phyloP scores from a whole-genome alignment of 2,797 vertebrate species.

The Poliocrania exsul region DNA sequence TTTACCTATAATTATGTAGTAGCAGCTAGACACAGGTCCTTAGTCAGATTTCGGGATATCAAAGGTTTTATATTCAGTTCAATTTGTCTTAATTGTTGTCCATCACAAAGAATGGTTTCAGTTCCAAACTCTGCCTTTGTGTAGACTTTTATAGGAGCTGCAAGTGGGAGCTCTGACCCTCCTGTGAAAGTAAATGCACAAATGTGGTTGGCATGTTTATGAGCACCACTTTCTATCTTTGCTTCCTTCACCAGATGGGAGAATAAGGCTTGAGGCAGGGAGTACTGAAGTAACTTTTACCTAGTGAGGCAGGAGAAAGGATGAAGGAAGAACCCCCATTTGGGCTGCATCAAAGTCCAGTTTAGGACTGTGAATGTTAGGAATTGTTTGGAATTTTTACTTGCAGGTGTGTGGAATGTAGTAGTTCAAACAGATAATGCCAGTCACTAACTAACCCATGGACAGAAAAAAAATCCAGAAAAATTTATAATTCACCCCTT shows the following conservation, averaged over 20 bases:
- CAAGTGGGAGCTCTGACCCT: background rate
- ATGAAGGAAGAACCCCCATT: background rate
- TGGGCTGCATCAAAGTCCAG: background rate
- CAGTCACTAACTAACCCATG: background rate
- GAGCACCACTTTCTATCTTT: background rate
- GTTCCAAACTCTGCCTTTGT: background rate
- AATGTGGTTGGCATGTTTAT: background rate
- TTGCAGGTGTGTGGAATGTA: background rate
- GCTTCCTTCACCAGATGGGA: background rate
- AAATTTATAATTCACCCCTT: background rate
- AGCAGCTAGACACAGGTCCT: background rate
- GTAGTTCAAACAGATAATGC: background rate
- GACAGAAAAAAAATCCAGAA: background rate
- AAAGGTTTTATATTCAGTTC: background rate
- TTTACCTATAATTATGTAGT: background rate
- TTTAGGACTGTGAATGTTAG: background rate
- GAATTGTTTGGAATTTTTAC: background rate
- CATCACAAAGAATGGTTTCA: background rate
- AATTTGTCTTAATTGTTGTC: background rate
- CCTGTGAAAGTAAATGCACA: background rate
- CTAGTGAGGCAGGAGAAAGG: background rate
- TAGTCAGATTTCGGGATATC: background rate
- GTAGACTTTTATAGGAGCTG: background rate
- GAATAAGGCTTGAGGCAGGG: background rate
- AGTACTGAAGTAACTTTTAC: background rate